Evolutionary conservation across 1,140 invertebrate species (phyloP), one percentile per base, ranked within the genome.

Genomic region (Zophobas morio): DNA sequence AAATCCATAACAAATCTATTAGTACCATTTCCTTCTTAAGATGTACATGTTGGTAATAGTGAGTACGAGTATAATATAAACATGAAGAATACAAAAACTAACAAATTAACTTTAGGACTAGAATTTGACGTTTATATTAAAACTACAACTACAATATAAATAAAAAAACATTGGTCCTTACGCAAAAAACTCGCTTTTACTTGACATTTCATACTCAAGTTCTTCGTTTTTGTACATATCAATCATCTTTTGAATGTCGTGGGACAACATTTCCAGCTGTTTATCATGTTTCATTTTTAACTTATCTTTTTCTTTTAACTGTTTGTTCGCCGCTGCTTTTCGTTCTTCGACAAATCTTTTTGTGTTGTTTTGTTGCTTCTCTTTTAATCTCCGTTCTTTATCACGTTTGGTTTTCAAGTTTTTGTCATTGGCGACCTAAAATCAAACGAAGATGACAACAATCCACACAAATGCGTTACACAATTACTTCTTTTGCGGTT

Each of bases 331-430:
- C 42, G 92, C 91, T 70, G 91, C 91, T 89, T 96, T 99, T 63
- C 97, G 90, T 87, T 99, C 98, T 82, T 99, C 98, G 89, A 99
- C 95, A 84, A 99, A 99, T 83, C 98, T 96, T 87, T 99, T 99
- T 20, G 97, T 98, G 86, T 99, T 99, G 85, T 99, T 99, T 83
- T 99, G 97, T 84, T 99, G 98, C 83, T 99, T 96, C 87, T 99
- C 98, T 77, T 97, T 90, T 32, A 97, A 87, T 40, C 95, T 90
- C 78, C 98, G 90, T 83, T 99, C 99, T 83, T 98, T 96, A 84
- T 99, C 99, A 33, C 96, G 96, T 83, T 99, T 98, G 54, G 98
- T 99, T 86, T 98, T 96, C 35, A 99, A 89, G 0, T 96, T 98
- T 87, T 99, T 99, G 86, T 99, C 98, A 85, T 94, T 96, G 83